Percentiles rank a stretch among this genome's conserved stretches.
Conservation (phyloP, 2,888 invertebrate genomes). For the Adelphocoris suturalis region DNA sequence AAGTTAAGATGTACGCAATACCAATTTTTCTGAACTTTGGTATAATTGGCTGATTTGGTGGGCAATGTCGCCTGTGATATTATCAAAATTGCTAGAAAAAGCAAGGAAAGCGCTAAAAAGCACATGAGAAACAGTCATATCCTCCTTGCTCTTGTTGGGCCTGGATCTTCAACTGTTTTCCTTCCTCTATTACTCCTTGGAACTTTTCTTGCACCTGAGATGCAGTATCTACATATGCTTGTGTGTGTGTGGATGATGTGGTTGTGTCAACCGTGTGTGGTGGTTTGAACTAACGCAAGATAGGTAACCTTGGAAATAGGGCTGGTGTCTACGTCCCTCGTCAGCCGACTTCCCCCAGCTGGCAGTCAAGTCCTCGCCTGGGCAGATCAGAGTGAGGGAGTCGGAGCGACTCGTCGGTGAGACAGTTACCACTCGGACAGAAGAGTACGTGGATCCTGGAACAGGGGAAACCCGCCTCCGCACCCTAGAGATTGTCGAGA, state of each 20-base stretch:
- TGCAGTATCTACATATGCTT: background rate
- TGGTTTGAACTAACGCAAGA: constrained; percentile 54
- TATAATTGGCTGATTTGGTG: too few relatives aligned
- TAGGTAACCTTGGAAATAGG: constrained; percentile 60
- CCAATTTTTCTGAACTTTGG: too few relatives aligned
- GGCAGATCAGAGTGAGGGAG: constrained; percentile 91
- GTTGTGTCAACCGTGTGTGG: constrained; percentile 47
- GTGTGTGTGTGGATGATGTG: constrained; percentile 34
- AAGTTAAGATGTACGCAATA: too few relatives aligned
- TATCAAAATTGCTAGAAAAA: too few relatives aligned
- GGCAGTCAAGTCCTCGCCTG: constrained; percentile 91
- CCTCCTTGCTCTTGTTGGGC: too few relatives aligned
- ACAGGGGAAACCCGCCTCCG: constrained; percentile 92
- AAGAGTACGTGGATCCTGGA: constrained; percentile 91
- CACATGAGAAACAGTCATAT: too few relatives aligned
- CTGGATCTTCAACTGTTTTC: too few relatives aligned
- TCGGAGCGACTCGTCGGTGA: constrained; percentile 94
- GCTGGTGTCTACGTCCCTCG: constrained; percentile 80
- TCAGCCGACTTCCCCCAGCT: constrained; percentile 89
- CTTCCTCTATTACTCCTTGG: background rate
- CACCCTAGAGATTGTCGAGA: constrained; percentile 96
- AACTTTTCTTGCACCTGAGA: constrained; percentile 19
- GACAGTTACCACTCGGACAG: constrained; percentile 91
- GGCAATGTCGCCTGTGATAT: too few relatives aligned
- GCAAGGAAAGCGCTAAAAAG: too few relatives aligned